Evolutionary conservation across 2,888 invertebrate genomes (phyloP).

Genomic region (Megalurothrips usitatus): DNA sequence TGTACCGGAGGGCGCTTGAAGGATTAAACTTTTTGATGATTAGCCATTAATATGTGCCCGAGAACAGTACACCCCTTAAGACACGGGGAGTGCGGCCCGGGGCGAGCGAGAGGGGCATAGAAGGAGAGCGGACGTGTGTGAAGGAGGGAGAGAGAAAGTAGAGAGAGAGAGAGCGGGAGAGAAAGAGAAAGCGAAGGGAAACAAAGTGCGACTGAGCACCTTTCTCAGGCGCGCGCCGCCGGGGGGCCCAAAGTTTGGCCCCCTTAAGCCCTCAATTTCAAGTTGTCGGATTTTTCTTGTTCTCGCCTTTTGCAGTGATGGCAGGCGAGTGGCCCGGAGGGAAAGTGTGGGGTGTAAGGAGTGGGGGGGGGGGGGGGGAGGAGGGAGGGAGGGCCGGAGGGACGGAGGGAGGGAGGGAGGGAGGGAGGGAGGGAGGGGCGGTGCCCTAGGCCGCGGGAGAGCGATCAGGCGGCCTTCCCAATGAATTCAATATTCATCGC

Average conservation of each 20-base stretch:
- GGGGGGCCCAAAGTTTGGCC: constrained; percentile 8
- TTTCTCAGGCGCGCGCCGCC: constrained; percentile 21
- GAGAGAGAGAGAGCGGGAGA: not conserved
- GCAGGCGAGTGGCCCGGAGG: not conserved
- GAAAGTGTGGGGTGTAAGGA: not conserved
- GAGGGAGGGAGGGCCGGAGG: not conserved
- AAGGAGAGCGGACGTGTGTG: not conserved
- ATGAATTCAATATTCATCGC: constrained; percentile 1
- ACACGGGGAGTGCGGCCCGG: not conserved
- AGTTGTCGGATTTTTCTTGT: constrained; percentile 26
- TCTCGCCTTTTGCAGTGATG: constrained; percentile 19
- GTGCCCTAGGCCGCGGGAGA: no score
- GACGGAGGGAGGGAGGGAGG: not conserved
- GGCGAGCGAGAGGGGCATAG: not conserved
- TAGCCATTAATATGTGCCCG: constrained; percentile 22
- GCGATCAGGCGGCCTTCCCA: not conserved
- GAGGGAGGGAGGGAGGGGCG: not conserved
- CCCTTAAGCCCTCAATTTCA: constrained; percentile 26
- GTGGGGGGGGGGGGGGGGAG: not conserved
- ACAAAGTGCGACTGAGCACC: constrained; percentile 25
- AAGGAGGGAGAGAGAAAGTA: not conserved
- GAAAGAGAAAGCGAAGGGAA: not conserved
- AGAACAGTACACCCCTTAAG: constrained; percentile 7
- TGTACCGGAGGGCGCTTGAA: not conserved
- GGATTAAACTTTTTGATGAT: constrained; percentile 21